phyloP scores from a whole-genome alignment of 2,113 vertebrate genomes.

The Oreochromis tanganicae region DNA sequence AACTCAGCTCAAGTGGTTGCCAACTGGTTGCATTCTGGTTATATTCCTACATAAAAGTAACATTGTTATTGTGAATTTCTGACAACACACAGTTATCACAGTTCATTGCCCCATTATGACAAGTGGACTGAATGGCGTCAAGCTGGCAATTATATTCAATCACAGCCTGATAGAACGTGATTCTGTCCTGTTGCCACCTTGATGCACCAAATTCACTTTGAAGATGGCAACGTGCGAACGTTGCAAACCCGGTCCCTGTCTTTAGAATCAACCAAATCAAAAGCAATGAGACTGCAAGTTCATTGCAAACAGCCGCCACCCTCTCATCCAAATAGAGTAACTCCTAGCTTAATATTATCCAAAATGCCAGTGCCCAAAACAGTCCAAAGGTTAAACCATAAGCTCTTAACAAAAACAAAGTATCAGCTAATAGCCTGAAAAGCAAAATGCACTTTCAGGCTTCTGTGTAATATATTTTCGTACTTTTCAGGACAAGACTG shows the following conservation, averaged over 20 bases:
- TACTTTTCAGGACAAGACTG: neutral
- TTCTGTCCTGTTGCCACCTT: neutral
- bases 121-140: neutral
- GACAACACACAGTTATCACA: neutral
- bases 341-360: neutral
- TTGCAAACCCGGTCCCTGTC: neutral
- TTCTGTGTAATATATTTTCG: neutral
- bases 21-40: neutral
- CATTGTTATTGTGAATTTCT: neutral
- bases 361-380: neutral
- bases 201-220: neutral
- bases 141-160: neutral
- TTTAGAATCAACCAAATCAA: neutral
- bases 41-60: neutral
- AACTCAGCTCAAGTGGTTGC: neutral
- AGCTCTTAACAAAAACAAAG: neutral
- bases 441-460: neutral
- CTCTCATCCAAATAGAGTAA: neutral
- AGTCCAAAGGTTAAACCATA: neutral
- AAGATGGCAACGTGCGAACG: neutral
- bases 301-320: neutral
- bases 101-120: neutral
- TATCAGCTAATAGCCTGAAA: neutral
- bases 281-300: neutral
- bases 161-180: neutral